Evolutionary conservation across 2,797 vertebrate genomes (phyloP), one percentile per base, ranked within the genome.

Genomic region (Gila robusta): DNA sequence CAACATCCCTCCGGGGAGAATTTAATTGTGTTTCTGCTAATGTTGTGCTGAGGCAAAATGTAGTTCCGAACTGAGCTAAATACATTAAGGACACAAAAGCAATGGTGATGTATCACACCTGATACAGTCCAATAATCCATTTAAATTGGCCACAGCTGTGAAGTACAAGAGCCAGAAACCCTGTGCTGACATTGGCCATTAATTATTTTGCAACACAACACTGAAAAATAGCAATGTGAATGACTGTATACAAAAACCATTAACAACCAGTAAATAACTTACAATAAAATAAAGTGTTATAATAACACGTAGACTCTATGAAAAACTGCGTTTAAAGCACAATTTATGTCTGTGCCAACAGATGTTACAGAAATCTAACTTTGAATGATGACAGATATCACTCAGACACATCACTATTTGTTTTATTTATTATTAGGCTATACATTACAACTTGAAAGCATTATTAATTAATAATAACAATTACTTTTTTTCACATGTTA

Each of bases 91-190:
- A 79, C 41, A 87, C 71, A 87, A 74, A 78, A 76, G 66, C 59
- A 32, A 84, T 86, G 54, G 70, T 23, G 12, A 88, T 87, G 67
- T 64, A 86, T 87, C 89, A 86, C 92, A 93, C 91, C 92, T 93
- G 92, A 91, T 90, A 89, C 82, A 67, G 70, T 32, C 77, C 41
- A 56, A 87, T 71, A 86, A 88, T 89, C 82, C 56, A 78, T 85
- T 86, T 52, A 74, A 78, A 88, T 66, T 23, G 28, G 37, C 37
- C 84, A 52, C 87, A 87, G 84, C 81, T 86, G 90, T 78, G 83
- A 83, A 78, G 72, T 56, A 80, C 52, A 84, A 28, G 17, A 85
- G 73, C 72, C 56, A 79, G 83, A 41, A 79, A 23, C 79, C 70
- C 44, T 8, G 77, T 83, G 81, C n/a, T 78, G 62, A 84, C 74